Evolutionary conservation across 2,113 vertebrate species (phyloP), one percentile per base, ranked within the genome.

Genomic region (Clupea harengus): DNA sequence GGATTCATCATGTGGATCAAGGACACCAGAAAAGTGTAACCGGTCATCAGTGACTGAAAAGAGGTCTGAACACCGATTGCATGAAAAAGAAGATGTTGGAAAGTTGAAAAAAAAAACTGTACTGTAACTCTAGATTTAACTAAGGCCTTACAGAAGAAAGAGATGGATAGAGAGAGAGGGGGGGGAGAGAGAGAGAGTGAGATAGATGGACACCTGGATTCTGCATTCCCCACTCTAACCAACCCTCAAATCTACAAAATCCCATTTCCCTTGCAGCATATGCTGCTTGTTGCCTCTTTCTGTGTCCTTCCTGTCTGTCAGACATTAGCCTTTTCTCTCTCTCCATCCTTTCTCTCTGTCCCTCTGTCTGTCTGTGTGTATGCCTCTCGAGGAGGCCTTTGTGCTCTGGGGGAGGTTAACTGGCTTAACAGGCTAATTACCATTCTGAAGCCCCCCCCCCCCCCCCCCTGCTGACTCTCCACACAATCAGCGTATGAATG

Each of bases 361-460:
- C 49, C 45, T 84, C 20, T 45, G 13, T 83, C 39, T 28, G 13
- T 64, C 54, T 83, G 28, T 13, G 0, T 20, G 18, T 81, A 39
- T 44, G 67, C 6, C 49, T 52, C 11, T 28, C n/a, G n/a, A 60
- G n/a, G 50, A 85, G 86, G 28, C 85, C 84, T 88, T 82, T 86
- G 82, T 88, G 81, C 85, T 39, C 87, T 57, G 88, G 67, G 86
- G 85, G 85, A 87, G 50, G 89, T 86, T 90, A 88, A 91, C 84
- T 86, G 84, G 83, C 87, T 88, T 88, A 86, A 89, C 80, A 67
- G 85, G 83, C 88, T 87, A 88, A 88, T 87, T 83, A 64, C 46
- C 83, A 89, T 89, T 86, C 81, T 60, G 72, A 86, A 84, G 82
- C n/a, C n/a, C n/a, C n/a, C n/a, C n/a, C n/a, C n/a, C n/a, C n/a